Evolutionary conservation across 2,113 vertebrate genomes (phyloP).

Genomic region (Melanocharis versteri): DNA sequence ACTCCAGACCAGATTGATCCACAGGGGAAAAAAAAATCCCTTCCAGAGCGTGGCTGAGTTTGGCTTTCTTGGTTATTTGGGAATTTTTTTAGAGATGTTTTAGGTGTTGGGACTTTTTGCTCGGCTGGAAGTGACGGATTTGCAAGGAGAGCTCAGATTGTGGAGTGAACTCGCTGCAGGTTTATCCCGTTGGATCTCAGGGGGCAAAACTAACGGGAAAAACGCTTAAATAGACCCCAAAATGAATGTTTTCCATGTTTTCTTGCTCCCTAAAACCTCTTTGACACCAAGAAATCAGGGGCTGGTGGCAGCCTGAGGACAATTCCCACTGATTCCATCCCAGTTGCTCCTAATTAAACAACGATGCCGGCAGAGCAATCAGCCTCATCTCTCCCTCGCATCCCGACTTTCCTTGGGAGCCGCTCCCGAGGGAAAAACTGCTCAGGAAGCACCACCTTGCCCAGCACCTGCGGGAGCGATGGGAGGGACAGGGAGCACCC

Average conservation of each 20-base stretch:
- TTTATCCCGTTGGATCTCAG: neutral
- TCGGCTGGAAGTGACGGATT: neutral
- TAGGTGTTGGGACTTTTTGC: neutral
- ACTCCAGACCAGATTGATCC: neutral
- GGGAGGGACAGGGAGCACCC: fast-evolving
- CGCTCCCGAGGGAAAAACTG: fast-evolving
- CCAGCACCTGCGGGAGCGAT: fast-evolving
- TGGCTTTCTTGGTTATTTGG: neutral
- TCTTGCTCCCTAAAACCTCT: neutral
- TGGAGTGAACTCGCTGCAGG: neutral
- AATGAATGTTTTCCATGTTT: fast-evolving
- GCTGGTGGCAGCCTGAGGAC: neutral
- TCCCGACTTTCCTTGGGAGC: neutral
- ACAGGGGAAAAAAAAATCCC: fast-evolving
- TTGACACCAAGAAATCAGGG: neutral
- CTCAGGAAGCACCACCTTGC: neutral
- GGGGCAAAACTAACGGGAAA: neutral
- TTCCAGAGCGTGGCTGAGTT: neutral
- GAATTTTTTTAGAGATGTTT: neutral
- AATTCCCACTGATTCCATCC: neutral
- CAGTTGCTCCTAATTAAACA: neutral
- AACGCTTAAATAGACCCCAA: fast-evolving
- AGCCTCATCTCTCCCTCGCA: neutral
- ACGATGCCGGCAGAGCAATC: neutral
- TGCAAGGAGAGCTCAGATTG: neutral